A percentile compares a stretch with the other conserved stretches of the same genome.
Evolutionary conservation across 2,888 invertebrate genomes (phyloP).

Genomic region (Arge pagana): DNA sequence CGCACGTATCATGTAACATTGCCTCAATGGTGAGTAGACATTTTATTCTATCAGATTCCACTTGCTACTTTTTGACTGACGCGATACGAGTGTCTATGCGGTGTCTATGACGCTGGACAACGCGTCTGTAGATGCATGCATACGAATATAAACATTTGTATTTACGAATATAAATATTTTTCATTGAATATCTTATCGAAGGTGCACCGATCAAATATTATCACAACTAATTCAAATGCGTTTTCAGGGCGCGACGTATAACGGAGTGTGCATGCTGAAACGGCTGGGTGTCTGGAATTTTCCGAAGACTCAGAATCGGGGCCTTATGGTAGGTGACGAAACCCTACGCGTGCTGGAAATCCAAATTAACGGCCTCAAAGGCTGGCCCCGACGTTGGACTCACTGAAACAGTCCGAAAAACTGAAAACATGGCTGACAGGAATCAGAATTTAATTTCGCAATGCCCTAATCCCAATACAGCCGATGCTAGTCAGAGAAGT

Average conservation of each 20-base stretch:
- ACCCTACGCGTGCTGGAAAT: conserved; percentile 38
- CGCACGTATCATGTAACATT: conserved; percentile 36
- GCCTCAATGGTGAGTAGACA: conserved; percentile 46
- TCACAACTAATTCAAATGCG: not conserved
- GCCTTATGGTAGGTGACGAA: conserved; percentile 54
- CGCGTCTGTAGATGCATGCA: too few relatives aligned
- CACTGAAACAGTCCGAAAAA: conserved; percentile 38
- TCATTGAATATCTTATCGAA: not conserved
- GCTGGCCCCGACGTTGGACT: conserved; percentile 55
- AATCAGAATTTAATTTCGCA: conserved; percentile 36
- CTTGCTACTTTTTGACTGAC: too few relatives aligned
- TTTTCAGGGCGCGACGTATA: conserved; percentile 36
- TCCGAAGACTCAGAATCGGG: conserved; percentile 38
- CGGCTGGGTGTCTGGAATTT: conserved; percentile 26
- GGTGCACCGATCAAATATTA: too few relatives aligned
- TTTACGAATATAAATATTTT: conserved; percentile 5
- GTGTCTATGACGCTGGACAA: too few relatives aligned
- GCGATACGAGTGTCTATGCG: too few relatives aligned
- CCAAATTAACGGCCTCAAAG: conserved; percentile 52
- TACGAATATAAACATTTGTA: too few relatives aligned
- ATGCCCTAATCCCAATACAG: conserved; percentile 8
- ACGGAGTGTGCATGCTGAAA: conserved; percentile 51
- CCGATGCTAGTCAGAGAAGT: conserved; percentile 3
- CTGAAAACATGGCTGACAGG: conserved; percentile 41
- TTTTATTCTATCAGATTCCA: too few relatives aligned